Evolutionary conservation across 2,797 vertebrate genomes (phyloP).

Genomic region (Siniperca obscura): DNA sequence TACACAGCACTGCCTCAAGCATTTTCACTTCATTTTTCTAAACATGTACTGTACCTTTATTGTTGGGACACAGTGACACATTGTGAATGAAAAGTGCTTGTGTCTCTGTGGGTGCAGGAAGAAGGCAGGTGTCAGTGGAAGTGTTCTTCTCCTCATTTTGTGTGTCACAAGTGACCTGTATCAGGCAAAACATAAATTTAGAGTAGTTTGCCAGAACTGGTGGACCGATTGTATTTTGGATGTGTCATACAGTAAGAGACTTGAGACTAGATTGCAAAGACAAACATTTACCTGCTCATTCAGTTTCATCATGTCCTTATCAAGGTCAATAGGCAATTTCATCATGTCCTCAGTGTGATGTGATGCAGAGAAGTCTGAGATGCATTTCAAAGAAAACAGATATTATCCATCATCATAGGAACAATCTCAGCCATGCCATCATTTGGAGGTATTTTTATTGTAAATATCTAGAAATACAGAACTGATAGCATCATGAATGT

Average conservation of each 20-base stretch:
- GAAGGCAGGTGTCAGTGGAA: conserved; percentile 17
- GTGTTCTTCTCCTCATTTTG: conserved; percentile 69
- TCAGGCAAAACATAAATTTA: neutral
- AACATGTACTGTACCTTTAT: conserved; percentile 61
- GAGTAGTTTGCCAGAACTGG: neutral
- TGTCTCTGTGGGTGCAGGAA: conserved; percentile 18
- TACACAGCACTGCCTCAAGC: neutral
- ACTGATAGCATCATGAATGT: neutral
- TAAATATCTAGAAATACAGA: neutral
- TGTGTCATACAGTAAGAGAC: neutral
- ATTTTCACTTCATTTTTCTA: neutral
- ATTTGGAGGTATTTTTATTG: neutral
- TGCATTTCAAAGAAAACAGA: conserved; percentile 6
- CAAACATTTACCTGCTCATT: conserved; percentile 80
- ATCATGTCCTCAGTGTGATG: conserved; percentile 63
- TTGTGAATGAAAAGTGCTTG: neutral
- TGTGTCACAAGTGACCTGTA: conserved; percentile 82
- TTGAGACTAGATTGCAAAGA: neutral
- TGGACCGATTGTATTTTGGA: neutral
- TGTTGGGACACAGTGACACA: conserved; percentile 18
- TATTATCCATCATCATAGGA: neutral
- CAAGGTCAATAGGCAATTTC: conserved; percentile 65
- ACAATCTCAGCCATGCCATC: neutral
- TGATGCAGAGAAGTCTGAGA: conserved; percentile 58
- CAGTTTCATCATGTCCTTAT: conserved; percentile 75